phyloP scores from a whole-genome alignment of 2,888 invertebrate species.

The Pyrocoelia pectoralis region DNA sequence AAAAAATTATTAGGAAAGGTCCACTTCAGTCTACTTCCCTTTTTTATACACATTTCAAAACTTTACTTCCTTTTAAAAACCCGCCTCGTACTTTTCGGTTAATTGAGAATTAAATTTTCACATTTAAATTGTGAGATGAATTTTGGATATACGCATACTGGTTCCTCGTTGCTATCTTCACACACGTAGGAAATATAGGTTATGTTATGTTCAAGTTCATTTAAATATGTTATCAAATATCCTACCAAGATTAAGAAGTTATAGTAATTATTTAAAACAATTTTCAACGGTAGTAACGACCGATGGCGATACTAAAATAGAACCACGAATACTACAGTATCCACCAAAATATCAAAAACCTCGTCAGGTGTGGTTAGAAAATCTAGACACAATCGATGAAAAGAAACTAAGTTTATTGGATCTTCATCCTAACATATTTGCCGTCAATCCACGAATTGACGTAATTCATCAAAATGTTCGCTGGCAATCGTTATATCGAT shows the following conservation, averaged over 20 bases:
- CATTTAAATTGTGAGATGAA: too few species aligned
- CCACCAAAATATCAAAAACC: slow-evolving; percentile 67
- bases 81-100: too few species aligned
- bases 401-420: slow-evolving; percentile 85
- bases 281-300: slow-evolving; percentile 37
- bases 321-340: slow-evolving; percentile 61
- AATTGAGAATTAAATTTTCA: too few species aligned
- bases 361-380: slow-evolving; percentile 88
- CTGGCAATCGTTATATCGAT: slow-evolving; percentile 87
- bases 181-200: too few species aligned
- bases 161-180: too few species aligned
- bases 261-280: slow-evolving; percentile 27
- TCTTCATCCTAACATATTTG: slow-evolving; percentile 90
- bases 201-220: slow-evolving; percentile 2
- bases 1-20: too few species aligned
- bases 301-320: slow-evolving; percentile 4
- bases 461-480: slow-evolving; percentile 83
- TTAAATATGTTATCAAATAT: slow-evolving; percentile 44
- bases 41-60: too few species aligned
- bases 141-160: too few species aligned
- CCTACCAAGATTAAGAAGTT: slow-evolving; percentile 38
- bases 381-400: slow-evolving; percentile 77
- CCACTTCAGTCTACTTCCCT: too few species aligned
- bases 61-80: too few species aligned
- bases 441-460: slow-evolving; percentile 83